phyloP scores from a whole-genome alignment of 2,113 vertebrate genomes.

The Gavialis gangeticus region DNA sequence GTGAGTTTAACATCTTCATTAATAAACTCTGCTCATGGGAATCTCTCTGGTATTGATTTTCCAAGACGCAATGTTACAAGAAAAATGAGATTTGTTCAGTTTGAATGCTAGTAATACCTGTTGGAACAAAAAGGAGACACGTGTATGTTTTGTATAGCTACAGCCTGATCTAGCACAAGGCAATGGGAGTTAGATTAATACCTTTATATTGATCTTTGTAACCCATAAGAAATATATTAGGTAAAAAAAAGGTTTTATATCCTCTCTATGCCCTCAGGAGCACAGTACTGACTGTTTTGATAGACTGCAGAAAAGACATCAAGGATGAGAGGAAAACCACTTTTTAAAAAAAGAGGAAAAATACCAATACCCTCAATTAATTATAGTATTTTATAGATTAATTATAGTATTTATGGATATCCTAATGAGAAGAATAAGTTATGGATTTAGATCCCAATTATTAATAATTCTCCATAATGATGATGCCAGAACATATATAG shows the following conservation, averaged over 20 bases:
- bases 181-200: not conserved
- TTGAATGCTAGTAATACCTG: too few relatives aligned
- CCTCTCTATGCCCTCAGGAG: not conserved
- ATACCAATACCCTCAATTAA: not conserved
- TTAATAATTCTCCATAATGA: constrained; percentile 50
- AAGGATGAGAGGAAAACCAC: constrained; percentile 11
- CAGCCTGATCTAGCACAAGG: not conserved
- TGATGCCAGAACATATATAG: constrained; percentile 66
- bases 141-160: fast-evolving
- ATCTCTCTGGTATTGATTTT: fast-evolving
- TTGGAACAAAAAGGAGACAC: not conserved
- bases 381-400: constrained; percentile 51
- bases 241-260: not conserved
- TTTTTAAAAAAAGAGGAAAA: constrained; percentile 32
- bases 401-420: constrained; percentile 43
- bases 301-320: constrained; percentile 11
- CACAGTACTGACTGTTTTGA: constrained; percentile 15
- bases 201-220: not conserved
- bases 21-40: fast-evolving
- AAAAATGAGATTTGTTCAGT: not conserved
- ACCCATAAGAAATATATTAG: not conserved
- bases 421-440: not conserved
- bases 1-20: not conserved
- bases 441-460: constrained; percentile 41
- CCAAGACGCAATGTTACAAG: not conserved